Conservation (phyloP, 2,113 vertebrate species). For the Esox niger region DNA sequence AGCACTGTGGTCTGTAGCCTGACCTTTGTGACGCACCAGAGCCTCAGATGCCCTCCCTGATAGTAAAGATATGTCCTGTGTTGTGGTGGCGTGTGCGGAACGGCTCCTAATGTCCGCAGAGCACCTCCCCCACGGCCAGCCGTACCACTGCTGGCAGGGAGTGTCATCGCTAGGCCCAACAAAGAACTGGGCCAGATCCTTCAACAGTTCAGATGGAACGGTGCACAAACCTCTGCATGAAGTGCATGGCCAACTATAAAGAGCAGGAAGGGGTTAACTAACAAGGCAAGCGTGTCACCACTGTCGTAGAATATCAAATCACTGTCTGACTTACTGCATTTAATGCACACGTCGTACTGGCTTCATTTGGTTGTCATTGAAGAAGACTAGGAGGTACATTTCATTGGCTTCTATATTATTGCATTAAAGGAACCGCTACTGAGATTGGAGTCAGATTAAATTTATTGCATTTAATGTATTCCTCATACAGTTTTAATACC, state of each 20-base stretch:
- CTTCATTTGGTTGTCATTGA: neutral
- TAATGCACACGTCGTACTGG: neutral
- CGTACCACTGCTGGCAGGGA: neutral
- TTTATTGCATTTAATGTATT: neutral
- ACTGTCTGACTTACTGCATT: neutral
- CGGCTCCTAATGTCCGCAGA: neutral
- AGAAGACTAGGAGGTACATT: neutral
- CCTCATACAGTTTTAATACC: neutral
- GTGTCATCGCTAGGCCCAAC: neutral
- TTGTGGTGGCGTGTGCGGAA: neutral
- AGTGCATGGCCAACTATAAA: conserved; percentile 9
- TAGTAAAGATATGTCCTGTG: neutral
- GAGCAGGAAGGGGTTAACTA: conserved; percentile 16
- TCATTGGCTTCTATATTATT: neutral
- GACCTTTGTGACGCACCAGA: conserved; percentile 11
- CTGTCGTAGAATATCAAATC: neutral
- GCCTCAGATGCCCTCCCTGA: neutral
- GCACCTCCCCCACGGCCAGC: neutral
- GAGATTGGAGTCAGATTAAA: neutral
- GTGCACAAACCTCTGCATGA: too few species aligned
- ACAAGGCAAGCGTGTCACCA: conserved; percentile 15
- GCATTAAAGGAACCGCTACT: neutral
- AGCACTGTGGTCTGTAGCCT: neutral
- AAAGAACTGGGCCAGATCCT: neutral
- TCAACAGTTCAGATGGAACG: neutral